phyloP scores from a whole-genome alignment of 2,797 vertebrate genomes.

The Naso thynnoides region DNA sequence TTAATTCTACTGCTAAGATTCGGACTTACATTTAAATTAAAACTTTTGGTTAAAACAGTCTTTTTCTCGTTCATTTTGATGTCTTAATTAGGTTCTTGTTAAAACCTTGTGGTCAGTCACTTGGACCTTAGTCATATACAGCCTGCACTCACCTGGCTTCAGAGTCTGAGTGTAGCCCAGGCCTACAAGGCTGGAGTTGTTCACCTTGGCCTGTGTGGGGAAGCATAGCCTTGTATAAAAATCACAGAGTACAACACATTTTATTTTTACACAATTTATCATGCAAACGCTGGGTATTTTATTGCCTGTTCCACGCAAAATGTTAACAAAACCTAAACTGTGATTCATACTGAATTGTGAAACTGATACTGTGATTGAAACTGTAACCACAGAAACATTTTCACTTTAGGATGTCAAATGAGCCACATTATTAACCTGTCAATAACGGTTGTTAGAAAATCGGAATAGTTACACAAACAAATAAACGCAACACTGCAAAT shows the following conservation, averaged over 20 bases:
- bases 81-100: too few species aligned
- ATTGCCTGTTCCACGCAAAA: neutral
- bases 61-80: too few species aligned
- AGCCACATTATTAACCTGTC: neutral
- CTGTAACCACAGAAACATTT: neutral
- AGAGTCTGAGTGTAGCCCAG: constrained; percentile 97
- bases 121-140: too few species aligned
- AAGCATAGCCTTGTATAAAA: constrained; percentile 10
- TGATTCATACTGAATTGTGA: constrained; percentile 1
- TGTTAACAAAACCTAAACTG: neutral
- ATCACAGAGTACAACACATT: constrained; percentile 2
- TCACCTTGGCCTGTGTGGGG: constrained; percentile 94
- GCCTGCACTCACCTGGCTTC: constrained; percentile 90
- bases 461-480: constrained; percentile 3
- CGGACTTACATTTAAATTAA: too few species aligned
- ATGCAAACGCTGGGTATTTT: neutral
- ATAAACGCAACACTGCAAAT: constrained; percentile 14
- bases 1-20: too few species aligned
- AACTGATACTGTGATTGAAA: constrained; percentile 2
- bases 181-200: constrained; percentile 97
- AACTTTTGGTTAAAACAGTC: too few species aligned
- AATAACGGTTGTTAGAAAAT: neutral
- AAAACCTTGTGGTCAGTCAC: too few species aligned
- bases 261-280: too few species aligned
- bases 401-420: neutral